Evolutionary conservation across 1,140 invertebrate genomes (phyloP).

Genomic region (Calliopsis andreniformis): DNA sequence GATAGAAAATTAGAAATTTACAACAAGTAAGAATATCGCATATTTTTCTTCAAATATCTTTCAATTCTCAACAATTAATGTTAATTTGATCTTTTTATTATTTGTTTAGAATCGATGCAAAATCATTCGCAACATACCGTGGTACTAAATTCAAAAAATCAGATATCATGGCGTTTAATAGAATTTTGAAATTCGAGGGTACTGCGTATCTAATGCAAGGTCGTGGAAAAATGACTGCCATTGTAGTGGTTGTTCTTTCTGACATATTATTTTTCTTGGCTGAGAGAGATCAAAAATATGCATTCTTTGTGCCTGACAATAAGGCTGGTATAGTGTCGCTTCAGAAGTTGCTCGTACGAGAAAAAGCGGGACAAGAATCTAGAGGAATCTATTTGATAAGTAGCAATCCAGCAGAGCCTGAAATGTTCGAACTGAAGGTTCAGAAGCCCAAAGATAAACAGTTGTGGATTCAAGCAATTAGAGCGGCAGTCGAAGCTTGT

Average conservation of each 20-base stretch:
- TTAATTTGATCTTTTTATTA: neutral
- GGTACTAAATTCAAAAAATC: constrained; percentile 96
- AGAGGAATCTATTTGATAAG: constrained; percentile 94
- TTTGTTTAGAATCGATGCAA: constrained; percentile 89
- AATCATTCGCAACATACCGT: constrained; percentile 92
- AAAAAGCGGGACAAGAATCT: constrained; percentile 95
- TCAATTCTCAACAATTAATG: neutral
- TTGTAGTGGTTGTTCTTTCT: constrained; percentile 93
- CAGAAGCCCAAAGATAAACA: constrained; percentile 93
- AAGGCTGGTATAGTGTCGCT: constrained; percentile 95
- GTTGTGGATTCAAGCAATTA: constrained; percentile 92
- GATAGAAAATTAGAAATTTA: constrained; percentile 96
- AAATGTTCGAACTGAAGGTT: constrained; percentile 97
- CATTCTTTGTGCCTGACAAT: constrained; percentile 93
- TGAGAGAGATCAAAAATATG: constrained; percentile 91
- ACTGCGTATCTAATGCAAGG: constrained; percentile 92
- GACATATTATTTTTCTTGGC: constrained; percentile 95
- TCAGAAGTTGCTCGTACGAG: constrained; percentile 94
- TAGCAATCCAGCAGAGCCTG: constrained; percentile 92
- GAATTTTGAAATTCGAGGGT: constrained; percentile 93
- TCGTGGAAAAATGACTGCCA: constrained; percentile 90
- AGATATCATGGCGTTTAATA: constrained; percentile 91
- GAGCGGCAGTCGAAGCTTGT: constrained; percentile 87
- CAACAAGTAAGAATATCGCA: constrained; percentile 81
- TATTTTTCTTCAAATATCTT: constrained; percentile 7